phyloP scores from a whole-genome alignment of 2,113 vertebrate genomes.

The Mormyrus iriodes region DNA sequence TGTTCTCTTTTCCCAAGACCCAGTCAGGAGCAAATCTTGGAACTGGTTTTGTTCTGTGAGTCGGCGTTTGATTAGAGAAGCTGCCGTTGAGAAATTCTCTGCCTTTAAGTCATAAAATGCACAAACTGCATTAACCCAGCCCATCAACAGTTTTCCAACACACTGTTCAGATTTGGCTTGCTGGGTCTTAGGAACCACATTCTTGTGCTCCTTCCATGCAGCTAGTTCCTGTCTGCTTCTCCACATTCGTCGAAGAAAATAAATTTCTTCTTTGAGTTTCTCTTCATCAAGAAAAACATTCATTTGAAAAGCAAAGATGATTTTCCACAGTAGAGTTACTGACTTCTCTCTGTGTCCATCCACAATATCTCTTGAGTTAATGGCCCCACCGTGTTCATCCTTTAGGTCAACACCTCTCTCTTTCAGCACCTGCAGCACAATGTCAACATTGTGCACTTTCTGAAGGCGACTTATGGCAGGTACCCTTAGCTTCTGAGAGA shows the following conservation, averaged over 20 bases:
- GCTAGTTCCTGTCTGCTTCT: conserved; percentile 52
- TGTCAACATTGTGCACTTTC: conserved; percentile 87
- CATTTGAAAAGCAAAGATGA: conserved; percentile 89
- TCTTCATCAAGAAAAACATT: conserved; percentile 73
- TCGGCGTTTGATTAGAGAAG: conserved; percentile 57
- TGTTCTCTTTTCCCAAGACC: conserved; percentile 76
- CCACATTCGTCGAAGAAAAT: conserved; percentile 64
- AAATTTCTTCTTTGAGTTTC: conserved; percentile 80
- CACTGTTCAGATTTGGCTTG: conserved; percentile 41
- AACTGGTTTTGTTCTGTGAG: conserved; percentile 61
- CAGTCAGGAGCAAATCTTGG: conserved; percentile 81
- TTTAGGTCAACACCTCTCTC: conserved; percentile 66
- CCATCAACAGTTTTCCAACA: conserved; percentile 72
- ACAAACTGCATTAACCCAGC: conserved; percentile 84
- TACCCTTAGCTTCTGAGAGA: conserved; percentile 79
- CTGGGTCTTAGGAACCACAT: conserved; percentile 14
- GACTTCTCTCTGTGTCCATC: conserved; percentile 92
- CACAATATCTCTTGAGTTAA: conserved; percentile 81
- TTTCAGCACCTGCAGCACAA: conserved; percentile 72
- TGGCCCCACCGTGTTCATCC: conserved; percentile 71
- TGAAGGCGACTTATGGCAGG: conserved; percentile 91
- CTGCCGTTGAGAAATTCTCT: conserved; percentile 52
- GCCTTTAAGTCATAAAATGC: conserved; percentile 77
- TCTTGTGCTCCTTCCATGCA: conserved; percentile 39
- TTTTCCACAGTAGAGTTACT: conserved; percentile 82